phyloP scores from a whole-genome alignment of 2,888 invertebrate genomes.

The Cheilosia vulpina region DNA sequence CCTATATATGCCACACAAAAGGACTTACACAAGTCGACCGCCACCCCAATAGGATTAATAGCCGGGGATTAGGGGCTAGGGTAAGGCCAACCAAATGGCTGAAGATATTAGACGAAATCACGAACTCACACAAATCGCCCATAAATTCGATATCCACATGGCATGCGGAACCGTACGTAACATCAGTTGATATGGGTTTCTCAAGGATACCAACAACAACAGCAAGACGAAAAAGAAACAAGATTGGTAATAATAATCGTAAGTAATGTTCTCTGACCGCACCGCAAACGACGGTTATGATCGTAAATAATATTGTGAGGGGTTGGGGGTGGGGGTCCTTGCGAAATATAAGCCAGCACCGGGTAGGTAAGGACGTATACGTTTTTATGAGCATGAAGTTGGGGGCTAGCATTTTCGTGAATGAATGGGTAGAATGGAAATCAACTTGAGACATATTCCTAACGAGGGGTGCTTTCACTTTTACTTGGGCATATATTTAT shows the following conservation, averaged over 20 bases:
- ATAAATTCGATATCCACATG: constrained; percentile 69
- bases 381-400: constrained; percentile 6
- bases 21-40: constrained; percentile 28
- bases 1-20: neutral
- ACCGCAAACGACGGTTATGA: constrained; percentile 71
- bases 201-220: constrained; percentile 31
- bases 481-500: constrained; percentile 51
- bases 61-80: neutral
- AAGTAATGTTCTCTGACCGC: constrained; percentile 68
- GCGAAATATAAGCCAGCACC: constrained; percentile 22
- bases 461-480: constrained; percentile 34
- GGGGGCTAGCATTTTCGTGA: constrained; percentile 8
- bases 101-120: constrained; percentile 68
- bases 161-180: constrained; percentile 57
- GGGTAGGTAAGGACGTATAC: constrained; percentile 10
- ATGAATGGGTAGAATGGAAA: constrained; percentile 39
- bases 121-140: constrained; percentile 67
- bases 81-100: constrained; percentile 36
- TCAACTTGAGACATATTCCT: constrained; percentile 52
- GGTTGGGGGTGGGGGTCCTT: constrained; percentile 19
- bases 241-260: constrained; percentile 72
- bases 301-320: constrained; percentile 59
- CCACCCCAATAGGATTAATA: constrained; percentile 12
- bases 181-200: constrained; percentile 58
- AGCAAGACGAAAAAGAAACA: constrained; percentile 11